Base-by-base conservation (phyloP, 2,797 vertebrate genomes). In the Fistularia tabacaria region DNA sequence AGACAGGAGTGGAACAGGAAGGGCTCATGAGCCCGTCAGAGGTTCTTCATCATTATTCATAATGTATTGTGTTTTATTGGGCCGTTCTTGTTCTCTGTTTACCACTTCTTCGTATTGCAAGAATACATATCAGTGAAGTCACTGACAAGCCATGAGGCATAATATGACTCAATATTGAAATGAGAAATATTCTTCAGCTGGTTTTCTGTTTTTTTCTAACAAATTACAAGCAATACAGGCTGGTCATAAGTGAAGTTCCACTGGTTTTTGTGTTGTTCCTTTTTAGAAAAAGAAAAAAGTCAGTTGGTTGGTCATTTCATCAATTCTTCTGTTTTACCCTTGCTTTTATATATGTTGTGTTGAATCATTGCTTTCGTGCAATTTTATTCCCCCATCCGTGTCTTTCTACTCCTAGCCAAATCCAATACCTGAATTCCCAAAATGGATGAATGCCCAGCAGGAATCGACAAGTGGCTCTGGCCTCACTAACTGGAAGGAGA, bases 1-100 rank as follows among this genome's bases (percentile, higher is more conserved):
- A 74, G 76, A 76, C 76, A 72, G 70, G 62, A 71, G 68, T 81
- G 78, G 72, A 82, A 78, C 53, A 79, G 84, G 76, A 87, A 83
- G 63, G 44, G 58, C 64, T 69, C 47, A 7, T 57, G 69, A 46
- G 12, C 52, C 61, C n/a, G 62, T 54, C 51, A 3, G 69, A 80
- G 59, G 63, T 74, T 76, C 64, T 64, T 81, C 68, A 75, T 74
- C 59, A 73, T 73, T 73, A 74, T 72, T 75, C 71, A 46, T 40
- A 69, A 67, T 52, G 14, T 13, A 38, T 47, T 60, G 38, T 49
- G 44, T 69, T 59, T 57, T 3, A 37, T 52, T 36, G 60, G 64
- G 70, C 70, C 43, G 67, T 15, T 61, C 58, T 39, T 72, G 58
- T 61, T 62, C 54, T 11, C 10, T 45, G 55, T 65, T 38, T 44